Base-by-base conservation (phyloP, 2,797 vertebrate genomes). In the Rhabdophis nuchalis region DNA sequence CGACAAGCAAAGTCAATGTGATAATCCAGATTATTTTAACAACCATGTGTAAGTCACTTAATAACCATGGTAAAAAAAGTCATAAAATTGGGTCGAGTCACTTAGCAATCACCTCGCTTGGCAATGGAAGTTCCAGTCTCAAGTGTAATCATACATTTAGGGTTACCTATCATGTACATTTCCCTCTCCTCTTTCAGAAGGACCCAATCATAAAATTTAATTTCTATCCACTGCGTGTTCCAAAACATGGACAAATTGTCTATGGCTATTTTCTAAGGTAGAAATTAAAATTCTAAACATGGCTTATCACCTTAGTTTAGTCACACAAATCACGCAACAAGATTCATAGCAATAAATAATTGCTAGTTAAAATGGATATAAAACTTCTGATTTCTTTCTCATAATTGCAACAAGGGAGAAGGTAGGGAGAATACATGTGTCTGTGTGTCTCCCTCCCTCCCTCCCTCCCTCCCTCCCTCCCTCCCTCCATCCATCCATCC, bases 401-500 rank as follows among this genome's bases (percentile, higher is more conserved):
- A 1, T 60, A 27, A 25, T 25, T 46, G 36, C 56, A 16, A 13
- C 7, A 29, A 41, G 46, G 58, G 41, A 27, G 36, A 27, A 60
- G 27, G 27, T 27, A 27, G 29, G 53, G 36, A 82, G 72, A 82
- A 46, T 36, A 82, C 18, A 2, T 58, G 0, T 9, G 57, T 58
- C 23, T 9, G 2, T 58, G 2, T 2, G 1, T 64, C 27, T 57
- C 56, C 5, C 0, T 61, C 27, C 2, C 1, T 57, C 20, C 0
- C 3, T 57, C 5, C 1, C 8, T 58, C 25, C 4, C 2, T 2
- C 12, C 4, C 5, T 61, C 11, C 11, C 13, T 32, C n/a, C 61
- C 4, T 56, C 12, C 0, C 0, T 64, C 29, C 0, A 29, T n/a
- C 12, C 5, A 14, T 68, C n/a, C 2, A 8, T 8, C 2, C 14